These are phyloP conservation scores for Cebuella pygmaea DNA, from an alignment of 2,797 vertebrate species.

Conservation along the genomic window DNA sequence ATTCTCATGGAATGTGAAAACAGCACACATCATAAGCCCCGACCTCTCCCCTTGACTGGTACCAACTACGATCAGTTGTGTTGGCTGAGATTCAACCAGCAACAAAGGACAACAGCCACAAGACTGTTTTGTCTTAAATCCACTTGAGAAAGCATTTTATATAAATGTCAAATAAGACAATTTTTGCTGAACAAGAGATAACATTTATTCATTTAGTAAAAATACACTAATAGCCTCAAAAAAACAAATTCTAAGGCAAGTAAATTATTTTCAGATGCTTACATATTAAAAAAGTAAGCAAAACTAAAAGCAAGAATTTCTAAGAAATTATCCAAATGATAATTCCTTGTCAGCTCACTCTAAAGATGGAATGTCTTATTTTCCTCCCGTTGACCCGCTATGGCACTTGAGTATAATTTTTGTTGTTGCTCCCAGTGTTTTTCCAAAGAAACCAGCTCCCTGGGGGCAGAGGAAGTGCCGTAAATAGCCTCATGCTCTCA, in stretches of 20 bases:
- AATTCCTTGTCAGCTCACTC: background rate
- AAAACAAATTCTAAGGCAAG: background rate
- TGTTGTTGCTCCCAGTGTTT: background rate
- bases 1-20: background rate
- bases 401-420: background rate
- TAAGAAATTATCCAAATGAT: background rate
- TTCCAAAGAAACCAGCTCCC: background rate
- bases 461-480: rapidly evolving
- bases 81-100: background rate
- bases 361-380: background rate
- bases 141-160: background rate
- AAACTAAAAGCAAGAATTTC: constrained; percentile 19
- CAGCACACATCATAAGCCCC: background rate
- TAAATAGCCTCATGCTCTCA: rapidly evolving
- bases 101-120: background rate
- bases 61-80: background rate
- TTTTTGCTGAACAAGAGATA: background rate
- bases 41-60: background rate
- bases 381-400: background rate
- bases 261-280: background rate
- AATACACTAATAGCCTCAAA: background rate
- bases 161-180: background rate
- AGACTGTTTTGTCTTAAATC: background rate
- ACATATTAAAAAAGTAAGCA: background rate
- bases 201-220: background rate